Conservation (phyloP, 1,140 invertebrate species). For the Drosophila pruinosa region DNA sequence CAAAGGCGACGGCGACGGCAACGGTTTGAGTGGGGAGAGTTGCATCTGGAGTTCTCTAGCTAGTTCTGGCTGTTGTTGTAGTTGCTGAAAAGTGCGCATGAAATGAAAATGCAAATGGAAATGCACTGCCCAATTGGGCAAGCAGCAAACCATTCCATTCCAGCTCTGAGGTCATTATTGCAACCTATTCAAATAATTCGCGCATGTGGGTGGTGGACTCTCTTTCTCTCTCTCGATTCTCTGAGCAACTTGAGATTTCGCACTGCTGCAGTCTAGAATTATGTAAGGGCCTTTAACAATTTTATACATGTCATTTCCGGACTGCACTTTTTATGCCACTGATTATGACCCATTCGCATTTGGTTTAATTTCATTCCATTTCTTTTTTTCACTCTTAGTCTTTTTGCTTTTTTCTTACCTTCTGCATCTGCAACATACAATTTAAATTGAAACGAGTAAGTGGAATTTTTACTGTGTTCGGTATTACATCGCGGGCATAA, state of each 20-base stretch:
- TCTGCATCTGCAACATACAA: conserved; percentile 12
- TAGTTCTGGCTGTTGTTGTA: no score
- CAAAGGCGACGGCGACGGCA: conserved; percentile 17
- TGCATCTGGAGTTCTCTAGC: conserved; percentile 45
- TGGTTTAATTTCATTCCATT: conserved; percentile 12
- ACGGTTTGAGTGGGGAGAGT: neutral
- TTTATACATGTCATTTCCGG: conserved; percentile 51
- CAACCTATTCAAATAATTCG: conserved; percentile 77
- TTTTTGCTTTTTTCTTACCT: neutral
- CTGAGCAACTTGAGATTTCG: conserved; percentile 14
- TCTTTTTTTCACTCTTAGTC: neutral
- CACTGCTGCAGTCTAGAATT: conserved; percentile 15
- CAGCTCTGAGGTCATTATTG: conserved; percentile 64
- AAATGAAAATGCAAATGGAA: conserved; percentile 38
- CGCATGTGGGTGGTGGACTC: conserved; percentile 56
- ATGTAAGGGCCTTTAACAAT: conserved; percentile 27
- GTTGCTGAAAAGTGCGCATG: conserved; percentile 33
- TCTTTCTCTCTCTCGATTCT: neutral
- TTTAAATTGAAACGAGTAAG: conserved; percentile 20
- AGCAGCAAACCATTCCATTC: neutral
- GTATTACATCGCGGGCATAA: conserved; percentile 6
- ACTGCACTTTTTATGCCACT: conserved; percentile 40
- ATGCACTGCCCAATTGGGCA: conserved; percentile 26
- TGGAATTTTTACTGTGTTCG: conserved; percentile 24
- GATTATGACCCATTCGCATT: conserved; percentile 39